Conservation (phyloP, 92 coral and sea anemone species). For the Hydrozoanthus gracilis region DNA sequence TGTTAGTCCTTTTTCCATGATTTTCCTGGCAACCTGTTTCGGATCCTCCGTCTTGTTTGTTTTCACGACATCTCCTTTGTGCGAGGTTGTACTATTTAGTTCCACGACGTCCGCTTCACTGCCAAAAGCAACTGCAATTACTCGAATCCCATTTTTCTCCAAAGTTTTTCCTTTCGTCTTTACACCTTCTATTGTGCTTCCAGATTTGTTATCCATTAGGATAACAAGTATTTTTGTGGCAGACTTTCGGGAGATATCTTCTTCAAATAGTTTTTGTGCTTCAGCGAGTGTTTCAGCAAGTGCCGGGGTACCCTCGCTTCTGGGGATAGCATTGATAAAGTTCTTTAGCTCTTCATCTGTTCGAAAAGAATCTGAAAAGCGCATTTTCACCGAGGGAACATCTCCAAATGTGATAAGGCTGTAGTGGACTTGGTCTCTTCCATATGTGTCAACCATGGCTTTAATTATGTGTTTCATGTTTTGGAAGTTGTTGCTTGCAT, state of each 20-base stretch:
- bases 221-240: conserved; percentile 84
- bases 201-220: conserved; percentile 77
- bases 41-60: conserved; percentile 70
- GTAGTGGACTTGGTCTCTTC: conserved; percentile 42
- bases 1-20: conserved; percentile 60
- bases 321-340: conserved; percentile 44
- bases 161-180: conserved; percentile 63
- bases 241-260: conserved; percentile 58
- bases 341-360: conserved; percentile 38
- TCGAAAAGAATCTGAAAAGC: conserved; percentile 34
- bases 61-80: conserved; percentile 64
- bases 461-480: conserved; percentile 48
- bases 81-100: conserved; percentile 66
- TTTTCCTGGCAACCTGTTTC: conserved; percentile 66
- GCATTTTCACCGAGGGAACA: conserved; percentile 36
- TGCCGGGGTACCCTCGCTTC: conserved; percentile 37
- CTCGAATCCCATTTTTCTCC: conserved; percentile 73
- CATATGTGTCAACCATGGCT: conserved; percentile 45
- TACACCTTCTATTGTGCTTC: conserved; percentile 59
- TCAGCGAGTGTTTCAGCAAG: conserved; percentile 49
- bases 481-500: conserved; percentile 40
- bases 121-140: conserved; percentile 87
- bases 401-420: conserved; percentile 56
- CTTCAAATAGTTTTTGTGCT: conserved; percentile 60
- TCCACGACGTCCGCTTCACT: conserved; percentile 69